Base-by-base conservation (phyloP, 2,797 vertebrate genomes). In the Champsocephalus gunnari region DNA sequence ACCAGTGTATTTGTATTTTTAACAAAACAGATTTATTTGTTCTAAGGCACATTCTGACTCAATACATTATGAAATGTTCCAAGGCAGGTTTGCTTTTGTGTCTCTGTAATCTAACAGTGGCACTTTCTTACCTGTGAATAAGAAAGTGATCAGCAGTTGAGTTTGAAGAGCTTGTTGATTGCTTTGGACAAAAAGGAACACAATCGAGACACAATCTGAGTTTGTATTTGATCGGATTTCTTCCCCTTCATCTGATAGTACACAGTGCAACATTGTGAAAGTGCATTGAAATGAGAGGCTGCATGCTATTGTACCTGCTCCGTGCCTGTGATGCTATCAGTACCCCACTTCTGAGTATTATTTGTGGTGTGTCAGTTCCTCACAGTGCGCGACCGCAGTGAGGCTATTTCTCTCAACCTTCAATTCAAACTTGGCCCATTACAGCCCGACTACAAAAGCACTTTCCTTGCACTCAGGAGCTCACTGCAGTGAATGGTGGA, bases 351-450 rank as follows among this genome's bases (percentile, higher is more conserved):
- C 91, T 90, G 85, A 91, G 90, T 89, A 93, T 93, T 94, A 93
- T 94, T 95, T 94, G 94, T 93, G 93, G 93, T 94, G 93, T 95
- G 94, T 95, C 95, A 95, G 94, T 94, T 95, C 93, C 94, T 95
- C 93, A 94, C 92, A 88, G 92, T 90, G 92, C 88, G 79, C 92
- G 92, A 92, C 92, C 78, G 89, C 92, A 94, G 94, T 94, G 94
- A 94, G 93, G 94, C 94, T 93, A 95, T 96, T 96, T 95, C 90
- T 94, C 90, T 93, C 95, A 95, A 94, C 95, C 95, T 95, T 95
- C 95, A 96, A 95, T 95, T 96, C 94, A 95, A 95, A 95, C 95
- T 96, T 95, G 94, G 94, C 91, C 95, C 95, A 96, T 96, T 96
- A 96, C 94, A 95, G 95, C 92, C 94, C 94, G 95, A 95, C 94